phyloP scores from a whole-genome alignment of 2,797 vertebrate species.

The Crocidura indochinensis region DNA sequence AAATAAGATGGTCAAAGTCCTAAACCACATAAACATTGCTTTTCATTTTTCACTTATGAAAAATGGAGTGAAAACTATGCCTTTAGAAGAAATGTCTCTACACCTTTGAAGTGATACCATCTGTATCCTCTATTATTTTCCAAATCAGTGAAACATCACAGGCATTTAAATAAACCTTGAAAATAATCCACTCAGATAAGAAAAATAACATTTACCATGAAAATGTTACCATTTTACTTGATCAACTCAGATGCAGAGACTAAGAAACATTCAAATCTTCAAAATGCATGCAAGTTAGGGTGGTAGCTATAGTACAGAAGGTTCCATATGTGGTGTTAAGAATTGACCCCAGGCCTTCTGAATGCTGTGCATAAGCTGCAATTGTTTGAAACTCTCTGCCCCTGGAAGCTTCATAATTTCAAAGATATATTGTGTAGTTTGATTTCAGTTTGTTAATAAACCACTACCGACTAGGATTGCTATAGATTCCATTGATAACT shows the following conservation, averaged over 20 bases:
- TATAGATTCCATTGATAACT: neutral
- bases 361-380: too few relatives aligned
- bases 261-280: slow-evolving; percentile 18
- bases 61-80: slow-evolving; percentile 24
- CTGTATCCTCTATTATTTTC: slow-evolving; percentile 1
- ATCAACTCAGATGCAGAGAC: slow-evolving; percentile 17
- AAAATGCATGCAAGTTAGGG: neutral
- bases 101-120: slow-evolving; percentile 30
- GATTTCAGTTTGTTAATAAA: slow-evolving; percentile 29
- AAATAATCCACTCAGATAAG: slow-evolving; percentile 38
- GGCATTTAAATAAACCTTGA: slow-evolving; percentile 12
- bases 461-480: neutral
- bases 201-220: slow-evolving; percentile 22
- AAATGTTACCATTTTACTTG: neutral
- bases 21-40: neutral
- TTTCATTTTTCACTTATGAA: slow-evolving; percentile 52
- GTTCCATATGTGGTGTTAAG: too few relatives aligned
- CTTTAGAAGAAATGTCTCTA: slow-evolving; percentile 57
- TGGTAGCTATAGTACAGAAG: too few relatives aligned
- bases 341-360: too few relatives aligned
- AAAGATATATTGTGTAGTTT: neutral
- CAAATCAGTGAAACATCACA: slow-evolving; percentile 26
- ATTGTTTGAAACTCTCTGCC: too few relatives aligned
- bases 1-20: slow-evolving; percentile 33
- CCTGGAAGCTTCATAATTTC: neutral